These are phyloP conservation scores for Tenrec ecaudatus DNA, from an alignment of 2,113 vertebrate genomes.

Conservation along the genomic window DNA sequence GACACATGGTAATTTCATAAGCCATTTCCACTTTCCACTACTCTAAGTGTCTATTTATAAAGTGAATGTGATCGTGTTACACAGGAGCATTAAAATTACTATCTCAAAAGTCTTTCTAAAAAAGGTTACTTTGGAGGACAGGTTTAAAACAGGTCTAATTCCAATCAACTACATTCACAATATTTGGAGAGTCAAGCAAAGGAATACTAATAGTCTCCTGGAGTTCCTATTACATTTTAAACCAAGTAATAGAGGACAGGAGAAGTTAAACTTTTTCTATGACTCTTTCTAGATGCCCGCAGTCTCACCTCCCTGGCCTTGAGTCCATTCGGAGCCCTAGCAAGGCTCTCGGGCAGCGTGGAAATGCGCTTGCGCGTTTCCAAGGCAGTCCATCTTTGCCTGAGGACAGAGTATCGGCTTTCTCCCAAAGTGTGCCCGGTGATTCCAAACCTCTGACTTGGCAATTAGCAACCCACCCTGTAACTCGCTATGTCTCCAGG, in stretches of 20 bases:
- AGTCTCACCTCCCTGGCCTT: too few species aligned
- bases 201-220: neutral
- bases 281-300: neutral
- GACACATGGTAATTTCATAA: conserved; percentile 13
- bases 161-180: neutral
- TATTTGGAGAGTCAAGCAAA: conserved; percentile 16
- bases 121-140: neutral
- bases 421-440: too few species aligned
- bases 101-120: conserved; percentile 20
- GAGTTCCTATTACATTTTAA: neutral
- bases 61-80: neutral
- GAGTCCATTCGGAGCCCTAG: too few species aligned
- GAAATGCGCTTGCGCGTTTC: too few species aligned
- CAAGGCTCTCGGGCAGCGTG: too few species aligned
- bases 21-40: conserved; percentile 36
- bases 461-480: too few species aligned
- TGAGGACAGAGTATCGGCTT: too few species aligned
- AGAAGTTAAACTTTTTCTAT: neutral
- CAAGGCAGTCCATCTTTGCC: too few species aligned
- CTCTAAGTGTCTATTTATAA: conserved; percentile 23
- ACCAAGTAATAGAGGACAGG: neutral
- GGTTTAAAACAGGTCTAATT: neutral
- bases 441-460: too few species aligned
- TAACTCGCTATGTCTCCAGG: too few species aligned
- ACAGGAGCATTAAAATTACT: neutral